These are phyloP conservation scores for Carlito syrichta DNA, from an alignment of 2,113 vertebrate genomes.

Conservation along the genomic window DNA sequence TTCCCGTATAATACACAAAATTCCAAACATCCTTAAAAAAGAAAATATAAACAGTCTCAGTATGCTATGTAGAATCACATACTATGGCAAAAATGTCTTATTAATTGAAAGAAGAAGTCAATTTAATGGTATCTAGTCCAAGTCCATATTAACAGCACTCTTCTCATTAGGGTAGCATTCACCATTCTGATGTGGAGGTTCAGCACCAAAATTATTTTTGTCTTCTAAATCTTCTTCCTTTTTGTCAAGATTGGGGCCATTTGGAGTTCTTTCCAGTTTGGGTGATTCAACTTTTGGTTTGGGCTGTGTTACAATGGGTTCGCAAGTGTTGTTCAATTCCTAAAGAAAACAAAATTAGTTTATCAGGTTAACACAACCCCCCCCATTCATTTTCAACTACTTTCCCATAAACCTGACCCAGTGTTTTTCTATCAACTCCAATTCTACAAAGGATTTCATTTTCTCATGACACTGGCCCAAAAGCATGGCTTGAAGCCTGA, in stretches of 20 bases:
- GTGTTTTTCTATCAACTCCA: not conserved
- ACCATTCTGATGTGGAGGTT: constrained; percentile 82
- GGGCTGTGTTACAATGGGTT: constrained; percentile 85
- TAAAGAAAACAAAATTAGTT: constrained; percentile 49
- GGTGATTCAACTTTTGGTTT: constrained; percentile 88
- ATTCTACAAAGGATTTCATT: not conserved
- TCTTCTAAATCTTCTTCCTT: constrained; percentile 81
- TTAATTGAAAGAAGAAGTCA: constrained; percentile 66
- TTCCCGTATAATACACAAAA: constrained; percentile 78
- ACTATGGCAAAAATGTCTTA: constrained; percentile 78
- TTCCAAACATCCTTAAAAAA: constrained; percentile 80
- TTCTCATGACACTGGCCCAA: not conserved
- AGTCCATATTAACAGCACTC: constrained; percentile 82
- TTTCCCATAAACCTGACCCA: not conserved
- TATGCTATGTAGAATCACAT: constrained; percentile 73
- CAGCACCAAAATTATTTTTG: constrained; percentile 77
- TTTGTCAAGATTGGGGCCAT: constrained; percentile 75
- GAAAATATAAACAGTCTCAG: constrained; percentile 85
- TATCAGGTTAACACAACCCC: not conserved
- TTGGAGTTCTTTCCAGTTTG: constrained; percentile 84
- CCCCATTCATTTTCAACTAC: not conserved
- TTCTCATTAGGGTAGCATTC: constrained; percentile 82
- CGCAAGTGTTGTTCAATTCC: constrained; percentile 84
- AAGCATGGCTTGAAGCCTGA: not conserved
- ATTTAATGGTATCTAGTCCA: constrained; percentile 78